Evolutionary conservation across 2,888 invertebrate genomes (phyloP).

Genomic region (Callyntrura sp.): DNA sequence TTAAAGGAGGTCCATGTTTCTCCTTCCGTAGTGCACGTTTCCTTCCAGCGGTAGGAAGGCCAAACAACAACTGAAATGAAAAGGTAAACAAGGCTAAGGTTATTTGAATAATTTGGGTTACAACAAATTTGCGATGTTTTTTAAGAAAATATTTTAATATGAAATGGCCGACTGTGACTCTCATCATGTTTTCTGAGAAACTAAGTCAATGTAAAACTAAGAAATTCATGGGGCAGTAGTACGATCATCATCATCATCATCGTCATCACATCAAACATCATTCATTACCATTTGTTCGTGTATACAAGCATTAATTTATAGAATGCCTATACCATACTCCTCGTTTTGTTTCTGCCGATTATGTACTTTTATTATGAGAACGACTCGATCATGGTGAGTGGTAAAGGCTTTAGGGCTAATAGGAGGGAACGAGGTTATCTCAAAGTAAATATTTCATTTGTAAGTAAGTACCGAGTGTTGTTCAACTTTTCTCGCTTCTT

Average conservation of each 20-base stretch:
- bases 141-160: slow-evolving; percentile 31
- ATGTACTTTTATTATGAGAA: no score
- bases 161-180: background rate
- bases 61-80: background rate
- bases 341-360: background rate
- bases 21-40: background rate
- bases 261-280: background rate
- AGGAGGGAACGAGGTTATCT: background rate
- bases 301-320: background rate
- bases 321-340: background rate
- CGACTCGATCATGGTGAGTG: background rate
- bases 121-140: background rate
- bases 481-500: background rate
- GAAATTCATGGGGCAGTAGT: no score
- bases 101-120: slow-evolving; percentile 69
- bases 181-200: no score
- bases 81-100: slow-evolving; percentile 71
- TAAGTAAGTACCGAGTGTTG: background rate
- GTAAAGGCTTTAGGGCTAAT: background rate
- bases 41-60: slow-evolving; percentile 11
- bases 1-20: background rate
- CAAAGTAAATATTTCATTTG: slow-evolving; percentile 43
- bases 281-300: background rate
- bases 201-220: no score
- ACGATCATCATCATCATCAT: background rate